Conservation (phyloP, 2,888 invertebrate species). For the Linhomoeus sp. region DNA sequence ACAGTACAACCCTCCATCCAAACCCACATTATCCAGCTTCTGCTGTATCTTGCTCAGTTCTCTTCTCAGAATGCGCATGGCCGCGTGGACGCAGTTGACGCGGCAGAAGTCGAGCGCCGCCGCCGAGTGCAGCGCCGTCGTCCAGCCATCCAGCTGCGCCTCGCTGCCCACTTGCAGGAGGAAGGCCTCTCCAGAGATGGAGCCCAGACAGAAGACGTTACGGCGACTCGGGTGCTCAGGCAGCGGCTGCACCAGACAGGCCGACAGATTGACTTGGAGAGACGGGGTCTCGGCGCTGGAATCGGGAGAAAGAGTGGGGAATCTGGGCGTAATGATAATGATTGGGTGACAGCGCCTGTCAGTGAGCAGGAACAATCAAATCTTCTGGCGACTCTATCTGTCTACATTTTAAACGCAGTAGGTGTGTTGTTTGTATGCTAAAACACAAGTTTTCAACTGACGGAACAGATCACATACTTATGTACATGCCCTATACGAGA, state of each 20-base stretch:
- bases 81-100: background rate
- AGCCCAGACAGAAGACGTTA: constrained; percentile 91
- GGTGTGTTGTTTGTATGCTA: no score
- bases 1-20: no score
- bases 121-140: constrained; percentile 1
- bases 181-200: constrained; percentile 91
- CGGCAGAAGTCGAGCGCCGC: constrained; percentile 1
- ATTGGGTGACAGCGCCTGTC: no score
- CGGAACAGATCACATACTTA: no score
- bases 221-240: constrained; percentile 97
- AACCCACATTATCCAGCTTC: background rate
- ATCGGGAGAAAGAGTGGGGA: no score
- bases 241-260: constrained; percentile 77
- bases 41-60: constrained; percentile 4
- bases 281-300: no score
- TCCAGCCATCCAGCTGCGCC: constrained; percentile 5
- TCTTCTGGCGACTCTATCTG: no score
- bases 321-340: no score
- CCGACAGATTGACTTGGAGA: constrained; percentile 8
- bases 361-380: no score
- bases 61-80: background rate
- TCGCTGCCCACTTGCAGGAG: constrained; percentile 40
- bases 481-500: no score
- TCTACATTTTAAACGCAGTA: no score
- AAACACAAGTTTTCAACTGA: no score